A percentile compares a stretch with the other conserved stretches of the same genome.
Conservation (phyloP, 2,888 invertebrate species). For the Psococerastis gibbosa region DNA sequence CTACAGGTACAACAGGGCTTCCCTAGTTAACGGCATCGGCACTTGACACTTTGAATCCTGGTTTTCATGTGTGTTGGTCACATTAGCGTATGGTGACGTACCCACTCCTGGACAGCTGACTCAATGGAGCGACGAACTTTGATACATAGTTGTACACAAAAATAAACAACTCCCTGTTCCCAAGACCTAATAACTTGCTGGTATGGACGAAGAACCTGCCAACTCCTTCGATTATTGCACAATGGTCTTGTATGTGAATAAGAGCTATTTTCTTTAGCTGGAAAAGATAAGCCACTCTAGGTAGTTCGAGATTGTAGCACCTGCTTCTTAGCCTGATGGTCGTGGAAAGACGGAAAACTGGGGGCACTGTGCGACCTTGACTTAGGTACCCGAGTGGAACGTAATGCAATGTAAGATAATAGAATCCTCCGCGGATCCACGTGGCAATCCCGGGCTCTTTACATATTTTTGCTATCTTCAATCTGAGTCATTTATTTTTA, state of each 20-base stretch:
- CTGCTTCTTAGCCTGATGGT: neutral
- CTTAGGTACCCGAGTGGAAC: conserved; percentile 13
- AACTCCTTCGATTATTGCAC: conserved; percentile 8
- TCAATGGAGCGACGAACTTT: neutral
- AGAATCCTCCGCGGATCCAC: neutral
- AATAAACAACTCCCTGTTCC: conserved; percentile 1
- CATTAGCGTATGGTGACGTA: too few species aligned
- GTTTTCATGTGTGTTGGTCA: too few species aligned
- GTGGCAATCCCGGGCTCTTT: neutral
- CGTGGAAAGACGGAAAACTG: conserved; percentile 4
- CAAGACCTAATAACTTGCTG: conserved; percentile 3
- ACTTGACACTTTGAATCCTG: too few species aligned
- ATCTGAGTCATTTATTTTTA: conserved; percentile 4
- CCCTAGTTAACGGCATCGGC: too few species aligned
- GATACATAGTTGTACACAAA: neutral
- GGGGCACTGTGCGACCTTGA: conserved; percentile 15
- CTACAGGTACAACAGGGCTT: too few species aligned
- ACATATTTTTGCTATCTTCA: neutral
- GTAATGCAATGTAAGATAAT: neutral
- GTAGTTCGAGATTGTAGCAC: too few species aligned
- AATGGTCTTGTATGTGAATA: neutral
- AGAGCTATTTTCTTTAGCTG: too few species aligned
- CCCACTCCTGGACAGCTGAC: too few species aligned
- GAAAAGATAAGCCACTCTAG: too few species aligned
- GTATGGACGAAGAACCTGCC: neutral